A percentile compares a stretch with the other conserved stretches of the same genome.
Evolutionary conservation across 2,797 vertebrate genomes (phyloP).

Genomic region (Pipistrellus pipistrellus): DNA sequence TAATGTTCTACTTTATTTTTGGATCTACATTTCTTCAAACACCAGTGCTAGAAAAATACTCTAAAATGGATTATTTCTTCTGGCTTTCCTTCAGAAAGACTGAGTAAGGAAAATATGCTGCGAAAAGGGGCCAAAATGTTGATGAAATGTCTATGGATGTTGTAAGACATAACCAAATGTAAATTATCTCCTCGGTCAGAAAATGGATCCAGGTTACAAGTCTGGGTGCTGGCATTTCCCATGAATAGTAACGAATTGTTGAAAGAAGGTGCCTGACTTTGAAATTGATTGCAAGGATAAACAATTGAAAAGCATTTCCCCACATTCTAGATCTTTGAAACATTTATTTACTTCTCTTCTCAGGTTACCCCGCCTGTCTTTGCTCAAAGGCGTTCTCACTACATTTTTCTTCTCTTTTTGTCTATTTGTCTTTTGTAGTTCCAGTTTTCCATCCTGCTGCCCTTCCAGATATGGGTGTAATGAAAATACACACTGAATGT

Average conservation of each 20-base stretch:
- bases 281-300: constrained; percentile 36
- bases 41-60: constrained; percentile 66
- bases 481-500: constrained; percentile 43
- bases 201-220: neutral
- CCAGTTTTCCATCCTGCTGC: neutral
- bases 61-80: constrained; percentile 76
- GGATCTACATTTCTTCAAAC: constrained; percentile 67
- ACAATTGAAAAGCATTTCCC: constrained; percentile 30
- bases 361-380: neutral
- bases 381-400: neutral
- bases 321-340: neutral
- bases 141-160: constrained; percentile 60
- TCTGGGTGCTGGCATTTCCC: constrained; percentile 13
- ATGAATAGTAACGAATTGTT: neutral
- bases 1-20: constrained; percentile 77
- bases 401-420: constrained; percentile 27
- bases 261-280: constrained; percentile 51
- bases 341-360: neutral
- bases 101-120: constrained; percentile 74
- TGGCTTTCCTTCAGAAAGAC: constrained; percentile 77
- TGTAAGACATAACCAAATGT: constrained; percentile 40
- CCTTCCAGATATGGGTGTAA: constrained; percentile 1
- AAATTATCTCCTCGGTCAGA: constrained; percentile 56
- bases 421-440: constrained; percentile 33
- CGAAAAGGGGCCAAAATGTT: constrained; percentile 58